Conservation (phyloP, 2,113 vertebrate species). For the Mugil cephalus region DNA sequence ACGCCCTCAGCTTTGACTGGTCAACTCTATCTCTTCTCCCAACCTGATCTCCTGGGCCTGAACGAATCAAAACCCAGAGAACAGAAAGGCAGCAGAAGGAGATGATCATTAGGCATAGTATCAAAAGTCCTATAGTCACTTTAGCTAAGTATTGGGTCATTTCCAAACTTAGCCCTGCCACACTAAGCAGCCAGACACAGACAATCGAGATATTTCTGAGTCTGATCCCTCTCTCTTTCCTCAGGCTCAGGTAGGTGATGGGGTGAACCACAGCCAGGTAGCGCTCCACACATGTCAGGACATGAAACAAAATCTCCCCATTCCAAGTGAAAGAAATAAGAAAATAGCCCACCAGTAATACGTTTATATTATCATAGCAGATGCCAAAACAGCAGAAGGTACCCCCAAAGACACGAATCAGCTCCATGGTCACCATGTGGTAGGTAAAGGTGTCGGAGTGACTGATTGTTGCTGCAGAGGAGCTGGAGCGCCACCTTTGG, state of each 20-base stretch:
- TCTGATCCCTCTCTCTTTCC: conserved; percentile 1
- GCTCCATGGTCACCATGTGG: conserved; percentile 26
- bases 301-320: conserved; percentile 2
- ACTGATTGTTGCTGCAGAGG: background rate
- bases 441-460: conserved; percentile 5
- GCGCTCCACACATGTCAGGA: conserved; percentile 34
- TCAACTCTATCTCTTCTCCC: background rate
- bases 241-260: conserved; percentile 24
- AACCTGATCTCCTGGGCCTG: conserved; percentile 12
- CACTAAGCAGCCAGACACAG: conserved; percentile 20
- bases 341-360: background rate
- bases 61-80: conserved; percentile 19
- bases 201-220: conserved; percentile 14
- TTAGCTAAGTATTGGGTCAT: accelerated
- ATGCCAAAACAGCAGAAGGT: background rate
- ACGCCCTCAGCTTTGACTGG: conserved; percentile 28
- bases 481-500: background rate
- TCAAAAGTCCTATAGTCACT: too few species aligned
- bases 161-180: accelerated
- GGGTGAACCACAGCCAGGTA: conserved; percentile 38
- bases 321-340: background rate
- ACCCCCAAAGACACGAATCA: background rate
- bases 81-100: conserved; percentile 44
- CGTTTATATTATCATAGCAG: accelerated
- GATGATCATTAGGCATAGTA: background rate